A percentile compares a stretch with the other conserved stretches of the same genome.
Conservation (phyloP, 2,888 invertebrate species). For the Tuta absoluta region DNA sequence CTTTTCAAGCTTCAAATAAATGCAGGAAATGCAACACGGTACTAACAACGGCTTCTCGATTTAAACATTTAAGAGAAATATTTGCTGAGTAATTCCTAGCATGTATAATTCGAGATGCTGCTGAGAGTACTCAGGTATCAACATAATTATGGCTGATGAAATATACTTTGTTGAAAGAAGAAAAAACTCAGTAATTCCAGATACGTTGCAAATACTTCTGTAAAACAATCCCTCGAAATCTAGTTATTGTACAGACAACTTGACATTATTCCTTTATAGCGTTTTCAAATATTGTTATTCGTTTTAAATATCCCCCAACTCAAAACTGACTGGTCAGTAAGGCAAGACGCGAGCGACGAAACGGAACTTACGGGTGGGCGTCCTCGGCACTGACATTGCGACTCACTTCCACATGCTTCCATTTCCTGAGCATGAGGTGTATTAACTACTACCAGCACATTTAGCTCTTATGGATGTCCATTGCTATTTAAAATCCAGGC, state of each 20-base stretch:
- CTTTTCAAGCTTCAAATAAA: background rate
- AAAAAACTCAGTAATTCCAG: too few relatives aligned
- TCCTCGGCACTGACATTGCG: constrained; percentile 68
- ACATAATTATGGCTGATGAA: too few relatives aligned
- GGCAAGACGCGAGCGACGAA: background rate
- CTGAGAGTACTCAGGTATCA: too few relatives aligned
- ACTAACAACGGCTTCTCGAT: too few relatives aligned
- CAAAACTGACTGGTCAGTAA: background rate
- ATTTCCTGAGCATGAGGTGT: constrained; percentile 35
- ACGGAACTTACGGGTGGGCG: constrained; percentile 52
- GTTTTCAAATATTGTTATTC: background rate
- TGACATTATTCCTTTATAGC: background rate
- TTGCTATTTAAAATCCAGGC: too few relatives aligned
- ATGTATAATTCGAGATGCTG: too few relatives aligned
- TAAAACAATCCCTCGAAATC: background rate
- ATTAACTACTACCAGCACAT: background rate
- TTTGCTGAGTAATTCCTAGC: too few relatives aligned
- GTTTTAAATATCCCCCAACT: background rate
- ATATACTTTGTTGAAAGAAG: too few relatives aligned
- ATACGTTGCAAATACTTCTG: too few relatives aligned
- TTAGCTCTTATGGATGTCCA: background rate
- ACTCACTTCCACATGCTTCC: constrained; percentile 68
- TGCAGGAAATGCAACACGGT: background rate
- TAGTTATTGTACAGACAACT: background rate
- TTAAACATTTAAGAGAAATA: too few relatives aligned